Percentiles rank a stretch among this genome's conserved stretches.
Conservation (phyloP, 2,113 vertebrate genomes). For the Oreochromis niloticus region DNA sequence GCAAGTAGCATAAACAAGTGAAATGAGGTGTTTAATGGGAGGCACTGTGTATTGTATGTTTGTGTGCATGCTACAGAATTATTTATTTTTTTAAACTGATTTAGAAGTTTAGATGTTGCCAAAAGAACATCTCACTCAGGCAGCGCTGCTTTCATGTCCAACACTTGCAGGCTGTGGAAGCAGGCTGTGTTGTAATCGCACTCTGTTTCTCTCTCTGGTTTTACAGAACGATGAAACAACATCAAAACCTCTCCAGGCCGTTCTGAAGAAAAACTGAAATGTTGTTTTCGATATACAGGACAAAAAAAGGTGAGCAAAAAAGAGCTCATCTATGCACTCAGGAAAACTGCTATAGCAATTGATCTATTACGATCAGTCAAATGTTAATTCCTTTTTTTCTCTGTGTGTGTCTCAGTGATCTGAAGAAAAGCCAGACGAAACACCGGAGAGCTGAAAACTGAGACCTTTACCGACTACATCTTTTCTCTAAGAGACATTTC, state of each 20-base stretch:
- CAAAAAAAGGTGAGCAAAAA: background rate
- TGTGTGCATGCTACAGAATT: background rate
- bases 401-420: background rate
- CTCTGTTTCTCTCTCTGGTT: background rate
- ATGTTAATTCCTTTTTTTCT: background rate
- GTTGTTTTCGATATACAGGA: background rate
- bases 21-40: background rate
- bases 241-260: accelerated
- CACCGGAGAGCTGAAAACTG: background rate
- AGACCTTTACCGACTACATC: background rate
- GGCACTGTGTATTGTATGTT: background rate
- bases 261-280: background rate
- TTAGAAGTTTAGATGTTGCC: background rate
- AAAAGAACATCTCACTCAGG: background rate
- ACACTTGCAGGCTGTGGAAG: background rate
- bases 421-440: background rate
- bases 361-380: background rate
- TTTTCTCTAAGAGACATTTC: background rate
- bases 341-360: background rate
- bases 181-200: background rate
- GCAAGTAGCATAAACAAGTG: background rate
- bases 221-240: background rate
- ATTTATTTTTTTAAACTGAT: background rate
- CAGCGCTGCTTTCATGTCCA: background rate
- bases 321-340: background rate